Evolutionary conservation across 2,113 vertebrate species (phyloP).

Genomic region (Pelecanus crispus): DNA sequence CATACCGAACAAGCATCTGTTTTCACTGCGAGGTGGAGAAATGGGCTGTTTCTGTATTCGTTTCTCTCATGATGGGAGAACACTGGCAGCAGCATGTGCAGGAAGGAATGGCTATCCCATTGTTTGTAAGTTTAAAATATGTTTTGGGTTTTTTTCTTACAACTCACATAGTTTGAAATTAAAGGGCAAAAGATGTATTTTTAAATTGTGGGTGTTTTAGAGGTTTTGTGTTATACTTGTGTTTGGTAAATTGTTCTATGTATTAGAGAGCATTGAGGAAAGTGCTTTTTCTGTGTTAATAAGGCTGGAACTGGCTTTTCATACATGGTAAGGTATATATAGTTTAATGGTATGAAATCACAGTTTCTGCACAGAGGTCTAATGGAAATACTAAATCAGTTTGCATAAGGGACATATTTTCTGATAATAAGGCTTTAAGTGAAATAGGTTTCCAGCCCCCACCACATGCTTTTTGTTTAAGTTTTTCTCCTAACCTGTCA

Average conservation of each 20-base stretch:
- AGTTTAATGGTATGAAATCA: background rate
- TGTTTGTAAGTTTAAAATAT: conserved; percentile 74
- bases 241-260: background rate
- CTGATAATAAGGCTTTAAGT: background rate
- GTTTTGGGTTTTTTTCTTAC: background rate
- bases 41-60: conserved; percentile 87
- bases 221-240: background rate
- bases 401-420: background rate
- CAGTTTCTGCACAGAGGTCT: background rate
- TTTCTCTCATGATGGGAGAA: conserved; percentile 88
- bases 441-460: background rate
- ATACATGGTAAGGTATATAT: background rate
- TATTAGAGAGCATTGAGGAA: background rate
- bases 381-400: background rate
- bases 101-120: conserved; percentile 89
- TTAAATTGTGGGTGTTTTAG: background rate
- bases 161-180: background rate
- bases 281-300: background rate
- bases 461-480: background rate
- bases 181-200: background rate
- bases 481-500: background rate
- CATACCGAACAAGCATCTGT: conserved; percentile 88
- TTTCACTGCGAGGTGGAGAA: conserved; percentile 86
- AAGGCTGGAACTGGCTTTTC: background rate
- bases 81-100: conserved; percentile 89